Evolutionary conservation across 2,113 vertebrate species (phyloP).

Genomic region (Sturnus vulgaris): DNA sequence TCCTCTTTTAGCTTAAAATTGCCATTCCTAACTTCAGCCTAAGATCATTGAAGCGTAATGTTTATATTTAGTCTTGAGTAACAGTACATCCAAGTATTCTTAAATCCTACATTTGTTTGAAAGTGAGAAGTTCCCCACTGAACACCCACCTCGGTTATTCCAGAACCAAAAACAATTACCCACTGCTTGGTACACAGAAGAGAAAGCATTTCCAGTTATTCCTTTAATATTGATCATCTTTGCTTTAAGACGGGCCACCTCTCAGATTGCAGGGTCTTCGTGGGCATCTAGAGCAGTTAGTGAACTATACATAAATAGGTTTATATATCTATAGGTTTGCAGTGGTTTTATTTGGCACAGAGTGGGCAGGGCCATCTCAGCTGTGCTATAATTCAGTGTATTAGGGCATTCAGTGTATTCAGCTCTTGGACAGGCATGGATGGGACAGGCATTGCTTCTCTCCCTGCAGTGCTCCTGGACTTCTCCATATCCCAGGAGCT

Average conservation of each 20-base stretch:
- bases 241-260: neutral
- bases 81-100: neutral
- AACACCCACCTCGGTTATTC: neutral
- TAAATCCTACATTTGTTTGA: neutral
- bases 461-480: neutral
- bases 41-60: neutral
- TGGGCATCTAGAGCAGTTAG: neutral
- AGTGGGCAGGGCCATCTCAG: rapidly evolving
- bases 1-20: neutral
- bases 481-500: neutral
- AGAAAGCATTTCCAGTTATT: neutral
- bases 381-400: neutral
- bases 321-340: neutral
- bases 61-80: neutral
- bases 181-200: neutral
- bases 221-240: neutral
- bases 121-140: neutral
- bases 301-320: neutral
- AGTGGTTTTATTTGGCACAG: neutral
- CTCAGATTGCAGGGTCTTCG: neutral
- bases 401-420: too few relatives aligned
- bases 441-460: neutral
- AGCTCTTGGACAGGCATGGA: neutral
- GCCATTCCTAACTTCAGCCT: neutral
- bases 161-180: neutral